Conservation (phyloP, 2,888 invertebrate genomes). For the Drosophila formosana region DNA sequence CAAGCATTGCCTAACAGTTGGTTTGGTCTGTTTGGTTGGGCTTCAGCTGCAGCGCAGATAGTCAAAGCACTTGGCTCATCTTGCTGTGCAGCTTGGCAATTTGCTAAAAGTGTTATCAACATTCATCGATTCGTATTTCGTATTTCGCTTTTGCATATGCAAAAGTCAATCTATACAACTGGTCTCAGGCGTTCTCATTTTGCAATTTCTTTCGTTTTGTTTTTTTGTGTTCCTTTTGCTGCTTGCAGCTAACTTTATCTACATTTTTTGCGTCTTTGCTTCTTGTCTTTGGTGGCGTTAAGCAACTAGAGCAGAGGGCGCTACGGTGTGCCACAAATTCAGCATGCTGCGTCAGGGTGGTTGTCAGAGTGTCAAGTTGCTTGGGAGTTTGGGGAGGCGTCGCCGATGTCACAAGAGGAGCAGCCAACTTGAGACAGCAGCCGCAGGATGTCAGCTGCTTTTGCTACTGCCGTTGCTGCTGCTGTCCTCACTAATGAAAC, state of each 20-base stretch:
- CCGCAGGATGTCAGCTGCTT: conserved; percentile 60
- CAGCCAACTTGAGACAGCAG: conserved; percentile 62
- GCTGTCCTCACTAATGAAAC: conserved; percentile 73
- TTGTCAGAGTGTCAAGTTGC: conserved; percentile 68
- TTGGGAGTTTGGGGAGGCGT: conserved; percentile 41
- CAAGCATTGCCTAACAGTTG: background rate
- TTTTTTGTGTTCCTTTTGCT: no score
- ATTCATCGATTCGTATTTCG: conserved; percentile 32
- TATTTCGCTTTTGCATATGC: conserved; percentile 43
- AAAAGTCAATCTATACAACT: conserved; percentile 60
- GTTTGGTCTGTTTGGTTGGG: background rate
- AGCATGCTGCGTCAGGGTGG: conserved; percentile 19
- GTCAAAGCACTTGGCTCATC: background rate
- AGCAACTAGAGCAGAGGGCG: conserved; percentile 5
- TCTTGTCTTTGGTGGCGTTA: background rate
- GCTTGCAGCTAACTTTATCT: background rate
- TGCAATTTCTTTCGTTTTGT: no score
- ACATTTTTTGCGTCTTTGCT: background rate
- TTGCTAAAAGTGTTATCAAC: conserved; percentile 48
- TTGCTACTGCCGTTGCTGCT: conserved; percentile 14
- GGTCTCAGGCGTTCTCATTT: conserved; percentile 18
- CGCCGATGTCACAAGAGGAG: background rate
- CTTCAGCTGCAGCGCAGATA: background rate
- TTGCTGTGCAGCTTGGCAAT: conserved; percentile 40
- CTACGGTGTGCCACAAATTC: conserved; percentile 15